Conservation (phyloP, 2,888 invertebrate species). For the Lasioglossum zephyrum region DNA sequence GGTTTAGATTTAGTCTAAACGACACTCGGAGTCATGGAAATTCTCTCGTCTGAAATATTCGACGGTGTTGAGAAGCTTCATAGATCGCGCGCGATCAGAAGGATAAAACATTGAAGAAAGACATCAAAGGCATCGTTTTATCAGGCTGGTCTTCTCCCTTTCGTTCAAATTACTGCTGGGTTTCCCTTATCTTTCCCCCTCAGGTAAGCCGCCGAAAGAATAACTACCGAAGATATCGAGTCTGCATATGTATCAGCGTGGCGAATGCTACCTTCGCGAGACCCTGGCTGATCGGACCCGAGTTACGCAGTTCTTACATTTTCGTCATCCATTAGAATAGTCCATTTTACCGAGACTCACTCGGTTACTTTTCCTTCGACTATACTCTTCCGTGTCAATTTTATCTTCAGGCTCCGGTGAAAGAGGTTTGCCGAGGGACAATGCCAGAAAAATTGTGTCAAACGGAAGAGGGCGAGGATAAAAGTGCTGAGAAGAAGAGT, state of each 20-base stretch:
- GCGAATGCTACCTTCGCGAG: constrained; percentile 74
- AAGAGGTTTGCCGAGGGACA: background rate
- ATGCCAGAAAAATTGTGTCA: background rate
- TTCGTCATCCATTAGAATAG: background rate
- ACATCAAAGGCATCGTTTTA: constrained; percentile 67
- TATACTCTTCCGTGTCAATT: background rate
- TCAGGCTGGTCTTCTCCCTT: constrained; percentile 69
- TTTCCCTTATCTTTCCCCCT: constrained; percentile 77
- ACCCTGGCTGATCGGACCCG: constrained; percentile 22
- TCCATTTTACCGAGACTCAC: no score
- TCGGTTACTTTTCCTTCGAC: no score
- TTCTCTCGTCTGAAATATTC: background rate
- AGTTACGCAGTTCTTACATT: background rate
- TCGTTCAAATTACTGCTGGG: constrained; percentile 78
- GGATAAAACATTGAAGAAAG: constrained; percentile 46
- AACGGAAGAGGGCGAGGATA: background rate
- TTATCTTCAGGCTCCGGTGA: background rate
- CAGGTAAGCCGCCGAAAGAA: constrained; percentile 76
- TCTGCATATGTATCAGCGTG: constrained; percentile 80
- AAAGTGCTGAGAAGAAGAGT: constrained; percentile 22
- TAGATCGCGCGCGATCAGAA: background rate
- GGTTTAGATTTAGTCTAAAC: constrained; percentile 66
- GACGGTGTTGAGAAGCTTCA: background rate
- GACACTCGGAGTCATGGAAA: constrained; percentile 18
- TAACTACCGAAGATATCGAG: constrained; percentile 81